Conservation (phyloP, 1,140 invertebrate species). For the Trichogramma pretiosum region DNA sequence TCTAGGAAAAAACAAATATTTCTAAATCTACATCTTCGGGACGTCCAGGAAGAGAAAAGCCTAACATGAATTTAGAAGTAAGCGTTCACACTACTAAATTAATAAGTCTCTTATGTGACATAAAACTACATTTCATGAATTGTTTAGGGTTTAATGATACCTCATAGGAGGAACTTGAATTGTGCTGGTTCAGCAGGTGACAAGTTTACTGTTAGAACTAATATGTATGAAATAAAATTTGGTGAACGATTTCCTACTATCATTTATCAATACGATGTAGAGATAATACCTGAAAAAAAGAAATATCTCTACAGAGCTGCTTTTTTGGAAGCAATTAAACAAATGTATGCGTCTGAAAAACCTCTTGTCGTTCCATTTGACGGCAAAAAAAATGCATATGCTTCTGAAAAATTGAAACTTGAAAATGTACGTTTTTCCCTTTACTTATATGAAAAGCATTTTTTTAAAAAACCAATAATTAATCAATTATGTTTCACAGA, state of each 20-base stretch:
- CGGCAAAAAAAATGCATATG: constrained; percentile 61
- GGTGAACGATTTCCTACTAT: constrained; percentile 31
- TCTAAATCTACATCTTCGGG: constrained; percentile 4
- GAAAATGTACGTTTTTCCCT: constrained; percentile 19
- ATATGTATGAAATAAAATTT: constrained; percentile 49
- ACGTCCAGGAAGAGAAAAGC: not conserved
- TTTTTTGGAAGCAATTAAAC: constrained; percentile 29
- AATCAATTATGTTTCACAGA: constrained; percentile 3
- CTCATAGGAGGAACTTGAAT: constrained; percentile 17
- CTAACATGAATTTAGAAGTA: not conserved
- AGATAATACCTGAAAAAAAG: constrained; percentile 44
- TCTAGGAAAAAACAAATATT: not conserved
- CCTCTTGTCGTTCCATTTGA: constrained; percentile 73
- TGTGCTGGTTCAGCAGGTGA: constrained; percentile 39
- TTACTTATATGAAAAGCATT: not conserved
- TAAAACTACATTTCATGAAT: constrained; percentile 6
- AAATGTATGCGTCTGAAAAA: constrained; percentile 27
- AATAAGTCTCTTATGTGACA: constrained; percentile 1
- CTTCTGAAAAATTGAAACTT: constrained; percentile 28
- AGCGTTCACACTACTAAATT: not conserved
- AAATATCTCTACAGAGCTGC: constrained; percentile 40
- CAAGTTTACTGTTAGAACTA: constrained; percentile 44
- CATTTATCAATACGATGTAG: constrained; percentile 49
- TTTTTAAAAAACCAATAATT: not conserved
- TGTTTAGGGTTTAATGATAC: constrained; percentile 16